Conservation (phyloP, 2,113 vertebrate genomes). For the Thermophis baileyi region DNA sequence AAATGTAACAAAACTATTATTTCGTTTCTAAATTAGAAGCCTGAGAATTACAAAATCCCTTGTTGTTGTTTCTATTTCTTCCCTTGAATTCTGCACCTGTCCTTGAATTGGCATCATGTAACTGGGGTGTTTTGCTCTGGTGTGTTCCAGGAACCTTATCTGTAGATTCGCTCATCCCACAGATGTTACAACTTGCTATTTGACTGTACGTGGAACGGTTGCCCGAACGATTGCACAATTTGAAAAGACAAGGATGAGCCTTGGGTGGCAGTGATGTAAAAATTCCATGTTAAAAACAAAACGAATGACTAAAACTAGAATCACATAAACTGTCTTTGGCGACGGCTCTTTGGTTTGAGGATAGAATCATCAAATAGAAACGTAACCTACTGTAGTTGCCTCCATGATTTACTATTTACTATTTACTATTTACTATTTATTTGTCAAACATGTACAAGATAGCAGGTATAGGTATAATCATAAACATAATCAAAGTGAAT, state of each 20-base stretch:
- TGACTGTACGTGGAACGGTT: conserved; percentile 36
- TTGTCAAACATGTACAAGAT: no score
- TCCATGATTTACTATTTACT: no score
- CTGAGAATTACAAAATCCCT: background rate
- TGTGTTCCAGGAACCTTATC: conserved; percentile 20
- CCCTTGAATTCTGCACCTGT: background rate
- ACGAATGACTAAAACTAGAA: conserved; percentile 48
- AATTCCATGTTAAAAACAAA: conserved; percentile 62
- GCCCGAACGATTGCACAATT: conserved; percentile 61
- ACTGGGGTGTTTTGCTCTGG: background rate
- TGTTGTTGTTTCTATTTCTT: background rate
- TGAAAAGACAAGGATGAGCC: conserved; percentile 49
- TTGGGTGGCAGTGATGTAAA: conserved; percentile 61
- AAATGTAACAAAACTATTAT: background rate
- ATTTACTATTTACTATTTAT: no score
- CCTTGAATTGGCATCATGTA: background rate
- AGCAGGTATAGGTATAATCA: no score
- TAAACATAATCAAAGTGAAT: no score
- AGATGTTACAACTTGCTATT: conserved; percentile 5
- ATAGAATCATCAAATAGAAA: background rate
- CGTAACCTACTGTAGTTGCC: no score
- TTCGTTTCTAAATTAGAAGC: background rate
- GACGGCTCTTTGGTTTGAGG: background rate
- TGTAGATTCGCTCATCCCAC: conserved; percentile 18
- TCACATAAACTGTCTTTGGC: background rate